phyloP scores from a whole-genome alignment of 2,797 vertebrate species.

The Rhyacichthys aspro region DNA sequence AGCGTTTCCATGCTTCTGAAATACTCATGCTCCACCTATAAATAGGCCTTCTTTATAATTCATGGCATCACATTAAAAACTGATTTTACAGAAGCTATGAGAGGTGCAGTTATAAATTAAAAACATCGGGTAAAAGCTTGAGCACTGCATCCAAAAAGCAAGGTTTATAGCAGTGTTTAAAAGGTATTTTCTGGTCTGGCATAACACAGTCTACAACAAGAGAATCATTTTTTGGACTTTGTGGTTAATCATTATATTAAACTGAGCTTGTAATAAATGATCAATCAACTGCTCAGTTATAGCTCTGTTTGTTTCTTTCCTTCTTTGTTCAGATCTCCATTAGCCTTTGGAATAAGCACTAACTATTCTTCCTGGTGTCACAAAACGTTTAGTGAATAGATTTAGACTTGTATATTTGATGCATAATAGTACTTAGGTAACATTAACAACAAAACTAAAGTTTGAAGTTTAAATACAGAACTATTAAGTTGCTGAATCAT shows the following conservation, averaged over 20 bases:
- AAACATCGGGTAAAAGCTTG: conserved; percentile 7
- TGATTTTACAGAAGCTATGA: conserved; percentile 16
- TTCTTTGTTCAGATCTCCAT: no score
- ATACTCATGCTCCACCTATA: not conserved
- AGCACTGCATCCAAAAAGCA: not conserved
- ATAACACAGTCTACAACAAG: not conserved
- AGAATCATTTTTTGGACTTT: no score
- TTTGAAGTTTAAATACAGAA: no score
- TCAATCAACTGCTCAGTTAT: no score
- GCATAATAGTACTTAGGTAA: no score
- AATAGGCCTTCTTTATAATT: conserved; percentile 37
- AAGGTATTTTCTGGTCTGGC: not conserved
- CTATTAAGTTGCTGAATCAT: no score
- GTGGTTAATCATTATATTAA: not conserved
- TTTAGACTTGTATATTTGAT: no score
- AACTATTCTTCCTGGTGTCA: no score
- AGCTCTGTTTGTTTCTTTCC: no score
- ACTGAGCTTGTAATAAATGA: no score
- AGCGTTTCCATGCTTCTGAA: conserved; percentile 22
- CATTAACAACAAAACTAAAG: conserved; percentile 12
- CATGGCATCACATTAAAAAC: conserved; percentile 13
- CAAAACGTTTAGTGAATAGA: no score
- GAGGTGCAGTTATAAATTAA: conserved; percentile 15
- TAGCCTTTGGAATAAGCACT: no score
- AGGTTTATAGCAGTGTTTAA: not conserved